Evolutionary conservation across 2,888 invertebrate genomes (phyloP).

Genomic region (Oconnorella tubifera): DNA sequence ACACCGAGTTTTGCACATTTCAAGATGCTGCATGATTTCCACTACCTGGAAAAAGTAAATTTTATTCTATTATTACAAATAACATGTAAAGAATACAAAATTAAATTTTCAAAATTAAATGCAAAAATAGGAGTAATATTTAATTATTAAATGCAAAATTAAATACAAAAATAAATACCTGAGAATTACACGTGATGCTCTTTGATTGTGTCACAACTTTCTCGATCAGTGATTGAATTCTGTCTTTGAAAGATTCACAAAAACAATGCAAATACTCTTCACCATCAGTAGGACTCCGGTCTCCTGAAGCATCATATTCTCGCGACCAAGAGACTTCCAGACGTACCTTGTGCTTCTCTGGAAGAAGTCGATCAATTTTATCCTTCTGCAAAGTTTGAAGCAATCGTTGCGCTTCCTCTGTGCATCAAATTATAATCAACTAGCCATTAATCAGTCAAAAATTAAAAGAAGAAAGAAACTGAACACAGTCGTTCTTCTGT

Average conservation of each 20-base stretch:
- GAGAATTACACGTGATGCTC: constrained; percentile 15
- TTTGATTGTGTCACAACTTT: constrained; percentile 19
- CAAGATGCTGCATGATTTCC: constrained; percentile 37
- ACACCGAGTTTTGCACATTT: constrained; percentile 24
- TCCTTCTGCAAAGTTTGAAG: constrained; percentile 23
- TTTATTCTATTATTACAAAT: constrained; percentile 1
- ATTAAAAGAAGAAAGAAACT: too few species aligned
- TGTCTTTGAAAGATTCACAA: constrained; percentile 26
- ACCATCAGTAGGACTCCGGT: constrained; percentile 23
- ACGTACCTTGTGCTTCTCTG: constrained; percentile 1
- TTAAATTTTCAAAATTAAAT: neutral
- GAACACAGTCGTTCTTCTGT: too few species aligned
- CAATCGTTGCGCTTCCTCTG: constrained; percentile 21
- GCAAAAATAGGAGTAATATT: neutral
- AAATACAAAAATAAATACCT: neutral
- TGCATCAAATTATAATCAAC: too few species aligned
- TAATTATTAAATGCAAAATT: neutral
- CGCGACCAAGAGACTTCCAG: constrained; percentile 7
- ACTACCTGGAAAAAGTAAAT: constrained; percentile 25
- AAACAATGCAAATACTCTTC: constrained; percentile 32
- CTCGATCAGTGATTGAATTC: constrained; percentile 28
- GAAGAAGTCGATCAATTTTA: constrained; percentile 21
- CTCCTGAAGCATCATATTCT: neutral
- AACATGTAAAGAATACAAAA: neutral
- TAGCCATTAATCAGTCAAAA: too few species aligned